Percentiles rank a stretch among this genome's conserved stretches.
Conservation (phyloP, 2,113 vertebrate genomes). For the Perca fluviatilis region DNA sequence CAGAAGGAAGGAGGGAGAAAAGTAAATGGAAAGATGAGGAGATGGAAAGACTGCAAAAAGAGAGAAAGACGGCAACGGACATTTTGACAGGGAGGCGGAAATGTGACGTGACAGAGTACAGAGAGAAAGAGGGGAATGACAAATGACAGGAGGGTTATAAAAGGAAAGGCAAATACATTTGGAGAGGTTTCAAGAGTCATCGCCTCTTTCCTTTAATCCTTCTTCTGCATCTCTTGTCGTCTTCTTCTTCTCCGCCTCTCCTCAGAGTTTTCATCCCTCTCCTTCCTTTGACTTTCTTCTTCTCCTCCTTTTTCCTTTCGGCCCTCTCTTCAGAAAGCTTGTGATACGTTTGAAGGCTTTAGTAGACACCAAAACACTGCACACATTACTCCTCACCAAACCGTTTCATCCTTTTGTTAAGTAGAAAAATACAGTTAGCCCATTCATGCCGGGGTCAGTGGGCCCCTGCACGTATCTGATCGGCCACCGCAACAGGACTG, state of each 20-base stretch:
- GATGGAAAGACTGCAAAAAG: constrained; percentile 40
- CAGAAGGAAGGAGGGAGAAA: constrained; percentile 22
- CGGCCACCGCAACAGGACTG: too few relatives aligned
- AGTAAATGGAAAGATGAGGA: constrained; percentile 39
- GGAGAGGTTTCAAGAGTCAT: not conserved
- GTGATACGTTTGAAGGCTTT: too few relatives aligned
- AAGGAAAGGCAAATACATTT: constrained; percentile 19
- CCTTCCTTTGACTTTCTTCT: not conserved
- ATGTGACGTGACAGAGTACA: not conserved
- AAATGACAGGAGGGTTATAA: constrained; percentile 14
- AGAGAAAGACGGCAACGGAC: constrained; percentile 18
- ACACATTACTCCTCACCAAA: too few relatives aligned
- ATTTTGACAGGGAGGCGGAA: not conserved
- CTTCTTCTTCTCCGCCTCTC: not conserved
- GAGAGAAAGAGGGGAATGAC: constrained; percentile 5
- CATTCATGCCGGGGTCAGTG: too few relatives aligned
- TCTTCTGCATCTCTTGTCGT: not conserved
- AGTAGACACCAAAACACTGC: too few relatives aligned
- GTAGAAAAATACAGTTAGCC: too few relatives aligned
- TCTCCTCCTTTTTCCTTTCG: too few relatives aligned
- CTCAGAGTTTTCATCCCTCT: not conserved
- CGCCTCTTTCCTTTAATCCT: not conserved
- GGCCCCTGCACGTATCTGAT: too few relatives aligned
- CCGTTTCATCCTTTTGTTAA: too few relatives aligned
- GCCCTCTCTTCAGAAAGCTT: too few relatives aligned